These are phyloP conservation scores for Hemiprocne comata DNA, from an alignment of 2,113 vertebrate species.

Conservation along the genomic window DNA sequence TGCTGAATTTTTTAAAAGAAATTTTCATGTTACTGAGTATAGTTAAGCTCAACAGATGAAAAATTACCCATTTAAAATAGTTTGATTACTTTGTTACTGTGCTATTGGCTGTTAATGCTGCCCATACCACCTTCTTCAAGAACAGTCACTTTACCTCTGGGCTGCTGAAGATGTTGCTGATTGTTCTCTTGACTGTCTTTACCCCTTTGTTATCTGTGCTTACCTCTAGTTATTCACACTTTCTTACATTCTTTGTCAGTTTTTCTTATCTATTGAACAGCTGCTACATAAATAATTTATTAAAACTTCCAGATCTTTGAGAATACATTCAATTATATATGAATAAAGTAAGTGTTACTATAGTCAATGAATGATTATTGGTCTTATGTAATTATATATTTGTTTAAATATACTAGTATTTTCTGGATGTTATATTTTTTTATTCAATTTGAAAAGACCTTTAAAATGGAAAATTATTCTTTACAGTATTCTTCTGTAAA, in stretches of 20 bases:
- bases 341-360: not conserved
- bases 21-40: fast-evolving
- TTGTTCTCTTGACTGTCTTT: not conserved
- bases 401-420: not conserved
- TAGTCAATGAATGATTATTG: not conserved
- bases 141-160: not conserved
- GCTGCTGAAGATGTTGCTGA: not conserved
- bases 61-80: not conserved
- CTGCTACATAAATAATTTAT: not conserved
- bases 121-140: not conserved
- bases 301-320: not conserved
- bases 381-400: not conserved
- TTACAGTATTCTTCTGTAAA: not conserved
- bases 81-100: too few species aligned
- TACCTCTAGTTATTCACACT: not conserved
- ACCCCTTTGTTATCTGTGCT: not conserved
- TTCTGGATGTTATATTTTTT: not conserved
- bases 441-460: not conserved
- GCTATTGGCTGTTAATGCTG: not conserved
- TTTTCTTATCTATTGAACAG: not conserved
- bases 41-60: not conserved
- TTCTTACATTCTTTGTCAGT: not conserved
- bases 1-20: not conserved
- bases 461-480: not conserved
- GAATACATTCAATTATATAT: not conserved